phyloP scores from a whole-genome alignment of 1,140 invertebrate species.

The Chelonus insularis region DNA sequence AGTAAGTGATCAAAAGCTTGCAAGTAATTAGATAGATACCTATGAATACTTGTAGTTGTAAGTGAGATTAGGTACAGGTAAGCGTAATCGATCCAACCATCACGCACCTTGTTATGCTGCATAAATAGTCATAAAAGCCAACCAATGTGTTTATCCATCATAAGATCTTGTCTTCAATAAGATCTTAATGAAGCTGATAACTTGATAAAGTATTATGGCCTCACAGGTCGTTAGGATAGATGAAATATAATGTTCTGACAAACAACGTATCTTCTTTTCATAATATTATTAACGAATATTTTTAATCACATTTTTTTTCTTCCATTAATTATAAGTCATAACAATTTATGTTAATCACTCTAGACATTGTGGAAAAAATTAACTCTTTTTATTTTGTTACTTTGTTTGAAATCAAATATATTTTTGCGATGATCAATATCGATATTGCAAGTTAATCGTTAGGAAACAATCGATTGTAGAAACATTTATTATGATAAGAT shows the following conservation, averaged over 20 bases:
- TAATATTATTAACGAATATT: not conserved
- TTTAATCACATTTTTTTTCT: too few species aligned
- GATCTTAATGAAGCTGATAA: constrained; percentile 12
- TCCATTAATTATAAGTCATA: too few species aligned
- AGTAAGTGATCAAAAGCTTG: not conserved
- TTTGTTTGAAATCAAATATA: too few species aligned
- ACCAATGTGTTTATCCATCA: not conserved
- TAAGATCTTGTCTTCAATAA: constrained; percentile 2
- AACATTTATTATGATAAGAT: too few species aligned
- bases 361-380: too few species aligned
- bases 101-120: constrained; percentile 14
- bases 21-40: not conserved
- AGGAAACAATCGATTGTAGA: too few species aligned
- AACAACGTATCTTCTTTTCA: not conserved
- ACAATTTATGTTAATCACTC: too few species aligned
- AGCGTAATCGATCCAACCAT: constrained; percentile 9
- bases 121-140: constrained; percentile 9
- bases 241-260: not conserved
- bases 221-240: not conserved
- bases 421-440: too few species aligned
- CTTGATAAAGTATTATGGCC: constrained; percentile 1
- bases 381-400: too few species aligned
- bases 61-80: constrained; percentile 1
- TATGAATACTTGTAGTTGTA: not conserved
- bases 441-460: too few species aligned